Percentiles rank a stretch among this genome's conserved stretches.
Conservation (phyloP, 1,140 invertebrate genomes). For the Drosophila parabipectinata region DNA sequence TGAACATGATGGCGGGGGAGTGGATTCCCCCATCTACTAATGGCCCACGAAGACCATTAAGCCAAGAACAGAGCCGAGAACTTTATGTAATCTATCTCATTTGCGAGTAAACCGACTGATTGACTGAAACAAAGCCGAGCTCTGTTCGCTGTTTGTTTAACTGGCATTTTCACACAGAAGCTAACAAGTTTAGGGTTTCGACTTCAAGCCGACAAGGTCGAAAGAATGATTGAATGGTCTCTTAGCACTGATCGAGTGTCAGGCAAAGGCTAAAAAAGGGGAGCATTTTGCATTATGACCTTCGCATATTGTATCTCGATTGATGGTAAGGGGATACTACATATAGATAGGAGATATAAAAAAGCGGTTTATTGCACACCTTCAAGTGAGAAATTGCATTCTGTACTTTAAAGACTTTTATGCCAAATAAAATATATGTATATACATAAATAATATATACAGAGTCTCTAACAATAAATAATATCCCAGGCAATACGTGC, state of each 20-base stretch:
- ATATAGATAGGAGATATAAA: background rate
- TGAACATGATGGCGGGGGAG: background rate
- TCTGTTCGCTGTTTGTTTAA: constrained; percentile 51
- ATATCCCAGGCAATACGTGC: constrained; percentile 51
- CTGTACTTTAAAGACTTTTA: no score
- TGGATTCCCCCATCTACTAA: background rate
- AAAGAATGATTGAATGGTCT: constrained; percentile 59
- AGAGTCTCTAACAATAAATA: constrained; percentile 16
- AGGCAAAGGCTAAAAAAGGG: constrained; percentile 26
- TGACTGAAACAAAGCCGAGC: constrained; percentile 25
- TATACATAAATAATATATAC: background rate
- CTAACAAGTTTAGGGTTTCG: constrained; percentile 64
- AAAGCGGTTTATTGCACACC: no score
- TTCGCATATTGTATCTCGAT: constrained; percentile 41
- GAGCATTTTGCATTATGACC: constrained; percentile 43
- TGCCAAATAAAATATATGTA: background rate
- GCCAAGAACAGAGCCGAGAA: constrained; percentile 47
- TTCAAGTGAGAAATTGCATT: no score
- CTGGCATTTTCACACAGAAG: constrained; percentile 70
- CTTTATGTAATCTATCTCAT: constrained; percentile 49
- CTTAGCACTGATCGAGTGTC: constrained; percentile 47
- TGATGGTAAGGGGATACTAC: background rate
- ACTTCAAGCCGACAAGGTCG: constrained; percentile 52
- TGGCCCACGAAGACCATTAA: background rate
- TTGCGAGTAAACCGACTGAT: constrained; percentile 14